Percentiles rank a stretch among this genome's conserved stretches.
These are phyloP conservation scores for Drosophila prosaltans DNA, from an alignment of 1,140 invertebrate genomes.

Conservation along the genomic window DNA sequence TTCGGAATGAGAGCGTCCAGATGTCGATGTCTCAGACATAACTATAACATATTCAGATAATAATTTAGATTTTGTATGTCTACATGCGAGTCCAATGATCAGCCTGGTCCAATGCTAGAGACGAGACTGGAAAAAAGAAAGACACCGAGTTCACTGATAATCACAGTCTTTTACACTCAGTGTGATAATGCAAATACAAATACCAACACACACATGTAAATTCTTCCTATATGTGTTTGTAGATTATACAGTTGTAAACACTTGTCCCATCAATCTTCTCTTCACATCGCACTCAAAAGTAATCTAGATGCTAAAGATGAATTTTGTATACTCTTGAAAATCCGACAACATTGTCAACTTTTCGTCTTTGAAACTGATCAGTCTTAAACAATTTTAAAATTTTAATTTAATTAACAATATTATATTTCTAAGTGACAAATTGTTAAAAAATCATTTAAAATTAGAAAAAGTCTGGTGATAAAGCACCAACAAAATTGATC, in stretches of 20 bases:
- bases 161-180: conserved; percentile 33
- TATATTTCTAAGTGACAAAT: too few relatives aligned
- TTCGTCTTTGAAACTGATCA: too few relatives aligned
- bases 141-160: conserved; percentile 31
- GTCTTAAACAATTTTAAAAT: too few relatives aligned
- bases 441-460: too few relatives aligned
- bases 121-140: conserved; percentile 34
- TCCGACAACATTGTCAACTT: too few relatives aligned
- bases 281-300: conserved; percentile 2
- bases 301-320: neutral
- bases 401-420: too few relatives aligned
- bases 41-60: conserved; percentile 23
- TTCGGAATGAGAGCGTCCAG: conserved; percentile 67
- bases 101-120: conserved; percentile 35
- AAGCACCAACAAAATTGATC: too few relatives aligned
- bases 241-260: conserved; percentile 23
- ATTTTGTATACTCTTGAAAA: neutral
- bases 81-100: neutral
- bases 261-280: conserved; percentile 8
- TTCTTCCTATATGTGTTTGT: conserved; percentile 2
- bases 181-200: conserved; percentile 8
- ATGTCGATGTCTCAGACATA: conserved; percentile 69
- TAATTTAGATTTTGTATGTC: conserved; percentile 1
- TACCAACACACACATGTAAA: conserved; percentile 9
- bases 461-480: too few relatives aligned